Evolutionary conservation across 2,888 invertebrate species (phyloP).

Genomic region (Eudemis profundana): DNA sequence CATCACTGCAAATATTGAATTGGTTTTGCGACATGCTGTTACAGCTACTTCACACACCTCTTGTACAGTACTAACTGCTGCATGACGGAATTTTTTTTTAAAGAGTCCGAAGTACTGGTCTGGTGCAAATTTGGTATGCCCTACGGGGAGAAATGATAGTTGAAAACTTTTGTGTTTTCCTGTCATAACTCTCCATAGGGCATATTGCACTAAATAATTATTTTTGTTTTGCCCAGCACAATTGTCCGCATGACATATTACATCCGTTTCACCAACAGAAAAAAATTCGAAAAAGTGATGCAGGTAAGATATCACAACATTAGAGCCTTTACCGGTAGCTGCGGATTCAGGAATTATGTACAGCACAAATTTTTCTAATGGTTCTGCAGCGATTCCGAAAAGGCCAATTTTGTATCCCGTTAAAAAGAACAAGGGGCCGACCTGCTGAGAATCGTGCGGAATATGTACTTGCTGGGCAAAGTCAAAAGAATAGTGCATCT

Average conservation of each 20-base stretch:
- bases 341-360: not conserved
- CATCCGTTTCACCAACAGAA: not conserved
- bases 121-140: not conserved
- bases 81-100: too few relatives aligned
- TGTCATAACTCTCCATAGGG: not conserved
- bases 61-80: not conserved
- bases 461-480: conserved; percentile 9
- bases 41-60: conserved; percentile 6
- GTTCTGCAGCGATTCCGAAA: not conserved
- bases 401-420: not conserved
- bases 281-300: conserved; percentile 3
- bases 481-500: conserved; percentile 6
- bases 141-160: conserved; percentile 3
- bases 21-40: not conserved
- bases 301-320: not conserved
- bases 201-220: not conserved
- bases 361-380: not conserved
- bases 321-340: not conserved
- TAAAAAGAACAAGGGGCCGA: conserved; percentile 4
- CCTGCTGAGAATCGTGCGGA: conserved; percentile 1
- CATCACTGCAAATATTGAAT: not conserved
- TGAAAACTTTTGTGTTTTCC: conserved; percentile 2
- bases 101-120: too few relatives aligned
- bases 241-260: conserved; percentile 5
- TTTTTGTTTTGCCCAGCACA: conserved; percentile 16